A percentile compares a stretch with the other conserved stretches of the same genome.
These are phyloP conservation scores for Gonatopus flavifemur DNA, from an alignment of 1,140 invertebrate species.

Conservation along the genomic window DNA sequence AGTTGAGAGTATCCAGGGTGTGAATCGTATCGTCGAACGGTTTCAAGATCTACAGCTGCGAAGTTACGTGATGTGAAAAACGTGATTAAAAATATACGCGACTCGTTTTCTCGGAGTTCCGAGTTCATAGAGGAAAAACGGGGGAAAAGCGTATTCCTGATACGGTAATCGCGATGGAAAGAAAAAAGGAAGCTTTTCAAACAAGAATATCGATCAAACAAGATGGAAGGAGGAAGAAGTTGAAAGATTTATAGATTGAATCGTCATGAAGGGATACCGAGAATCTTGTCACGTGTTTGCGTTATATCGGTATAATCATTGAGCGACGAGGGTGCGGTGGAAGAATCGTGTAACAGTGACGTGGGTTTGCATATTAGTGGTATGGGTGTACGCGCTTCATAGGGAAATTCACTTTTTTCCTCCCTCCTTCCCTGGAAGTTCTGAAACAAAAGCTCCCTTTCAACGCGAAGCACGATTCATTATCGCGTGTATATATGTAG, in stretches of 20 bases:
- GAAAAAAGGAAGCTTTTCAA: too few species aligned
- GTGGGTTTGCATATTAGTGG: background rate
- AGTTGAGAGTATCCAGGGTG: conserved; percentile 14
- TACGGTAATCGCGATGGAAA: too few species aligned
- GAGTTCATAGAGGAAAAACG: too few species aligned
- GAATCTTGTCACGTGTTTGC: background rate
- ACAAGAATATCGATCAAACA: too few species aligned
- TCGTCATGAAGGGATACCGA: background rate
- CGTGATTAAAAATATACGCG: too few species aligned
- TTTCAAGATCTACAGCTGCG: conserved; percentile 10
- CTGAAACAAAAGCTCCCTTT: background rate
- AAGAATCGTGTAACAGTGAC: background rate
- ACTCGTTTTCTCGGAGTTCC: background rate
- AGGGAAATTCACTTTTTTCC: background rate
- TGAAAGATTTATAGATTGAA: background rate
- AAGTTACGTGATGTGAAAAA: too few species aligned
- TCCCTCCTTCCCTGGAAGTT: background rate
- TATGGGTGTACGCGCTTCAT: background rate
- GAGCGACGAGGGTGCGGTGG: background rate
- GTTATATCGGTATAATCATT: background rate
- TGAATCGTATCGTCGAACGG: conserved; percentile 11
- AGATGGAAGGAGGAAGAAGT: too few species aligned
- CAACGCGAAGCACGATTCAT: background rate
- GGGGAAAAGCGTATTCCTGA: too few species aligned
- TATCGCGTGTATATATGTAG: too few species aligned